Base-by-base conservation (phyloP, 1,140 invertebrate species). In the Caenorhabditis inopinata region DNA sequence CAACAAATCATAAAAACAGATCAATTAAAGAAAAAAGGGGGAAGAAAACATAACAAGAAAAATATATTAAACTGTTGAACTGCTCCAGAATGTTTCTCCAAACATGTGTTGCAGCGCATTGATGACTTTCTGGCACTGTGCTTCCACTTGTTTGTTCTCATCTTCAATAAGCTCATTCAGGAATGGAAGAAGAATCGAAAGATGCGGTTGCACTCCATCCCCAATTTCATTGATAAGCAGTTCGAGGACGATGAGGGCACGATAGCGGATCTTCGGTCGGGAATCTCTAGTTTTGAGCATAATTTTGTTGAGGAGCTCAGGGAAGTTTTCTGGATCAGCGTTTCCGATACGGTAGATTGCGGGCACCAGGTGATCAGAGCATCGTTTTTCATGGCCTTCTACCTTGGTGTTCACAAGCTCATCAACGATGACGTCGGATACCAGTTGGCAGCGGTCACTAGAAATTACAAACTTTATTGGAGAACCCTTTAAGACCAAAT, bases 321-420 rank as follows among this genome's bases (percentile, higher is more conserved):
- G 23, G 48, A 79, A 79, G 32, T 32, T 68, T 12, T 79, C 78
- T 27, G 78, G 45, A 32, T 38, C 38, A 1, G 78, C 78, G 23
- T 79, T 58, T 46, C 45, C 53, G 18, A 79, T 75, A 42, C 78
- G 48, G 58, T 80, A 80, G 58, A 82, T 32, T 32, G 76, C 62
- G n/a, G 79, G 14, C 6, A 81, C 68, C 7, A 83, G 51, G 18
- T 74, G 68, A 45, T 42, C 27, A 1, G 83, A 32, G 42, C 82
- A 83, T 9, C 82, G 74, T 21, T 51, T 23, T 49, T 83, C 82
- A 49, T 83, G 82, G 16, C 82, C 82, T 18, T 58, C 53, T 18
- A 76, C 75, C 27, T 81, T 77, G 5, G 62, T 81, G 79, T 83
- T 83, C 14, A 74, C 82, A 45, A 83, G 48, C 62, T 83, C 82